Conservation (phyloP, 2,797 vertebrate genomes). For the Sebastes umbrosus region DNA sequence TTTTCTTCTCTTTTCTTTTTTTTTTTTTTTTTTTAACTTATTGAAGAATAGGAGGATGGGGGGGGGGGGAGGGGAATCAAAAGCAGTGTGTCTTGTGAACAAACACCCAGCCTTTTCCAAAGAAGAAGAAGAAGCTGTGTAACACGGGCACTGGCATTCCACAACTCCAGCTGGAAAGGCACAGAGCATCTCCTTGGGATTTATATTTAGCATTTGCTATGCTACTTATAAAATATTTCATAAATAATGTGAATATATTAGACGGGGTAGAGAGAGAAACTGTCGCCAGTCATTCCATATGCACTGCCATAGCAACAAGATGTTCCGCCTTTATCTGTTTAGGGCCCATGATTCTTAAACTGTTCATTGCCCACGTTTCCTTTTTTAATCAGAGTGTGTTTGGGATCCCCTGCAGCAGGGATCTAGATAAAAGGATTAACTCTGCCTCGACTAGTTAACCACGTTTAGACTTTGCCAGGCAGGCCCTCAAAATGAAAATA, state of each 20-base stretch:
- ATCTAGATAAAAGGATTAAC: slow-evolving; percentile 88
- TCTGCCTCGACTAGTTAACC: slow-evolving; percentile 87
- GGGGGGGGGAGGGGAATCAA: slow-evolving; percentile 59
- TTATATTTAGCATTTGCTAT: slow-evolving; percentile 87
- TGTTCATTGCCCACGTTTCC: slow-evolving; percentile 84
- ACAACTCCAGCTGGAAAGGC: slow-evolving; percentile 68
- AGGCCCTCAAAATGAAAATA: slow-evolving; percentile 81
- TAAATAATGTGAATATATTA: slow-evolving; percentile 87
- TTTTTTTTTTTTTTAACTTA: slow-evolving; percentile 48
- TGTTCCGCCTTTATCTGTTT: slow-evolving; percentile 85
- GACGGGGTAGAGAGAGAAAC: slow-evolving; percentile 63
- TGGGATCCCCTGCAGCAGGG: slow-evolving; percentile 87
- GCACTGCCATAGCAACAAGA: slow-evolving; percentile 86
- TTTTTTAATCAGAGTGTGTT: slow-evolving; percentile 86
- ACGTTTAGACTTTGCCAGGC: slow-evolving; percentile 83
- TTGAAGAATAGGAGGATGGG: slow-evolving; percentile 64
- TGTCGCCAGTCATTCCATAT: slow-evolving; percentile 82
- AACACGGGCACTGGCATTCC: slow-evolving; percentile 71
- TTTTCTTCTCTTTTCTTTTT: slow-evolving; percentile 45
- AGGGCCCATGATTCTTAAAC: slow-evolving; percentile 83
- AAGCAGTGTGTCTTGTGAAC: slow-evolving; percentile 79
- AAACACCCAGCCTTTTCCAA: slow-evolving; percentile 74
- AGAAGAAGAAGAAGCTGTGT: slow-evolving; percentile 65
- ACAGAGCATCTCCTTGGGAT: slow-evolving; percentile 79
- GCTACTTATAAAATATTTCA: slow-evolving; percentile 87